A percentile compares a stretch with the other conserved stretches of the same genome.
Conservation (phyloP, 2,797 vertebrate species). For the Staurois parvus region DNA sequence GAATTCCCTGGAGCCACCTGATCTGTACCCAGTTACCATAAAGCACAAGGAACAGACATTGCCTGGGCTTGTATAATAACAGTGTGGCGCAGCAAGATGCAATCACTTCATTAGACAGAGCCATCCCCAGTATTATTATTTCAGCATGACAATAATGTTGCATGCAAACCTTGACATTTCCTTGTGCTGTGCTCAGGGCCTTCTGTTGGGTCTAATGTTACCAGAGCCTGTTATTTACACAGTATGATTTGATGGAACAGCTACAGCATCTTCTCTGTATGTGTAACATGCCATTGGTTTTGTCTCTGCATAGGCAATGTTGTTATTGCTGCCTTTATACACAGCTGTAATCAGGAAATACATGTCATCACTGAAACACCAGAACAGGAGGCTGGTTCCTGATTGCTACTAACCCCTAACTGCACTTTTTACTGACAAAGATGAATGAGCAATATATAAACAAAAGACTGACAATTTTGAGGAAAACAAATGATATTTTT, state of each 20-base stretch:
- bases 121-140: slow-evolving; percentile 43
- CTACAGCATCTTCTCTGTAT: slow-evolving; percentile 7
- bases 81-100: slow-evolving; percentile 22
- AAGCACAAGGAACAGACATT: slow-evolving; percentile 32
- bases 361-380: slow-evolving; percentile 22
- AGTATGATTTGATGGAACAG: background rate
- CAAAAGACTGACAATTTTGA: no score
- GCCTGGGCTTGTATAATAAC: slow-evolving; percentile 55
- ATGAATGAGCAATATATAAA: no score
- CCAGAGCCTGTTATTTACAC: slow-evolving; percentile 42
- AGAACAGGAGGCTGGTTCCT: background rate
- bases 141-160: slow-evolving; percentile 23
- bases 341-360: slow-evolving; percentile 41
- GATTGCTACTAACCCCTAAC: slow-evolving; percentile 3
- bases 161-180: slow-evolving; percentile 26
- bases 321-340: background rate
- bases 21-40: background rate
- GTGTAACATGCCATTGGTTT: slow-evolving; percentile 2
- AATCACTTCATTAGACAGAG: slow-evolving; percentile 54
- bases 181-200: slow-evolving; percentile 1
- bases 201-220: slow-evolving; percentile 33
- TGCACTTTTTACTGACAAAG: no score
- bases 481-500: no score
- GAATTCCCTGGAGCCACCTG: background rate
- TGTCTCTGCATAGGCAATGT: slow-evolving; percentile 2